These are phyloP conservation scores for Mnemiopsis leidyi DNA, from an alignment of 37 sponge, comb jelly and placozoan genomes.

Conservation along the genomic window DNA sequence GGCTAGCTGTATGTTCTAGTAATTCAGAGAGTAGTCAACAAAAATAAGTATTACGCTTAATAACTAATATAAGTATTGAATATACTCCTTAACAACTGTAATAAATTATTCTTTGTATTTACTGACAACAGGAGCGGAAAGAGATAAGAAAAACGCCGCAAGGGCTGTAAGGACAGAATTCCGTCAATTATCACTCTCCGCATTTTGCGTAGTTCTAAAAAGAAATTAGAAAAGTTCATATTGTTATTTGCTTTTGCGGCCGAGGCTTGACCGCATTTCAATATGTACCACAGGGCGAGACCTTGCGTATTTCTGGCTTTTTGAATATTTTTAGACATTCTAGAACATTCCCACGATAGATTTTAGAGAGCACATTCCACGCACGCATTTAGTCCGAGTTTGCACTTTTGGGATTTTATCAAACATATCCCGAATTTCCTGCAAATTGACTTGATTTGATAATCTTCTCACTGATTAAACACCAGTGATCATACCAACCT, in stretches of 20 bases:
- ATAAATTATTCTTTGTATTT: too few species aligned
- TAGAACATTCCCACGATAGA: neutral
- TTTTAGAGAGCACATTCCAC: neutral
- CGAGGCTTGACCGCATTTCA: neutral
- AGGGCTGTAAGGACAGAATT: neutral
- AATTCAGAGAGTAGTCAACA: too few species aligned
- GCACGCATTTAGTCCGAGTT: neutral
- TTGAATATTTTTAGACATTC: neutral
- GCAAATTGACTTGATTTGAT: neutral
- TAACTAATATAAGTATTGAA: too few species aligned
- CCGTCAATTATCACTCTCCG: neutral
- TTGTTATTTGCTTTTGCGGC: neutral
- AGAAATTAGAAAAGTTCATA: too few species aligned
- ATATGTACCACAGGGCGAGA: neutral
- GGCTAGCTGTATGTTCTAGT: too few species aligned
- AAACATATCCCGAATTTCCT: neutral
- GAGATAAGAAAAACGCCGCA: too few species aligned
- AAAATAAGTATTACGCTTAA: too few species aligned
- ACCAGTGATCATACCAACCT: neutral
- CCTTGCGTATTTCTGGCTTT: neutral
- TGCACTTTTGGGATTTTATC: neutral
- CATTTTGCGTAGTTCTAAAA: neutral
- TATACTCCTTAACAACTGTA: too few species aligned
- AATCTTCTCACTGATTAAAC: neutral
- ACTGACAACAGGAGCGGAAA: too few species aligned